A percentile compares a stretch with the other conserved stretches of the same genome.
Conservation (phyloP, 2,113 vertebrate species). For the Cyphomyrus discorhynchus region DNA sequence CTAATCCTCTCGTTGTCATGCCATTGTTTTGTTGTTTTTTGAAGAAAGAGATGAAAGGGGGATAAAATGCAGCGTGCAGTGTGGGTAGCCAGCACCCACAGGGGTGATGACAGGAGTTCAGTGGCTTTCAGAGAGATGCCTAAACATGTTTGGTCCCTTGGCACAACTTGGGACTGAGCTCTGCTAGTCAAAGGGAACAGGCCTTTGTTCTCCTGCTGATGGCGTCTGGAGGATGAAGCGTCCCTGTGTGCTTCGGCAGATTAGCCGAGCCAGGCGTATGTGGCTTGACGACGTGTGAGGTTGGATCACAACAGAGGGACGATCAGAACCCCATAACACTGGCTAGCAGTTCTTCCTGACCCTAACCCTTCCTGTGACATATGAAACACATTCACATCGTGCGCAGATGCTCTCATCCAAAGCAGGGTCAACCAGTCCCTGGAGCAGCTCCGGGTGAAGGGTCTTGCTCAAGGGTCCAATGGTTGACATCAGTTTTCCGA, state of each 20-base stretch:
- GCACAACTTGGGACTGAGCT: background rate
- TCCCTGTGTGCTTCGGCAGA: conserved; percentile 44
- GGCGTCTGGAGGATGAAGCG: background rate
- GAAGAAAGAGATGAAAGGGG: conserved; percentile 27
- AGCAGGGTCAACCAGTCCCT: background rate
- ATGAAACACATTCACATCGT: conserved; percentile 71
- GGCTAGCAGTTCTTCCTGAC: conserved; percentile 85
- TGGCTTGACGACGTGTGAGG: conserved; percentile 67
- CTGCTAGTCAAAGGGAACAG: background rate
- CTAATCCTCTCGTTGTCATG: conserved; percentile 36
- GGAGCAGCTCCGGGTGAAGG: background rate
- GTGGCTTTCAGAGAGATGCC: conserved; percentile 14
- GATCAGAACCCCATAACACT: conserved; percentile 65
- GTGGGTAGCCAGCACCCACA: conserved; percentile 32
- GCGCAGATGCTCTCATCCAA: background rate
- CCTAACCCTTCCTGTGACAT: conserved; percentile 82
- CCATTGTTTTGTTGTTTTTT: conserved; percentile 22
- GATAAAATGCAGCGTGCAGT: background rate
- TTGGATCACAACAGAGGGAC: conserved; percentile 95
- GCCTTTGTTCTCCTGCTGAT: background rate
- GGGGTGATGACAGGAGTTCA: conserved; percentile 35
- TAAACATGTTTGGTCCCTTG: background rate
- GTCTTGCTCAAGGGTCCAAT: background rate
- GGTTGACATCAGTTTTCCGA: background rate
- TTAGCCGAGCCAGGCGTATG: conserved; percentile 40